Evolutionary conservation across 37 sponge, comb jelly and placozoan species (phyloP).

Genomic region (Oopsacas minuta): DNA sequence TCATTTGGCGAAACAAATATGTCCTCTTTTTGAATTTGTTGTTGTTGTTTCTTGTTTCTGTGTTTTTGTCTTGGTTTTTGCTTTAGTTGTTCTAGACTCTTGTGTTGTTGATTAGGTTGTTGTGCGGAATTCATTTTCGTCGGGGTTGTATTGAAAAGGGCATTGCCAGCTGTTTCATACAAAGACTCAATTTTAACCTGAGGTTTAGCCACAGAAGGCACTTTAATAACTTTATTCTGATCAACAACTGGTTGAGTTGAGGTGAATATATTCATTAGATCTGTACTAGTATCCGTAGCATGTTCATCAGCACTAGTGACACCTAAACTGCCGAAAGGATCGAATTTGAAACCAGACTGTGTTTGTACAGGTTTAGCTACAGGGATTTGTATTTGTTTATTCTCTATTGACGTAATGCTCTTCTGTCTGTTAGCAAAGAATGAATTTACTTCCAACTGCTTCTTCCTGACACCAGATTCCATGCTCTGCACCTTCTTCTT

Average conservation of each 20-base stretch:
- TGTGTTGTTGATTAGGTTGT: background rate
- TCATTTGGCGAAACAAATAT: background rate
- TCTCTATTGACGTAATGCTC: background rate
- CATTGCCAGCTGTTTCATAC: background rate
- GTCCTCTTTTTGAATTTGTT: background rate
- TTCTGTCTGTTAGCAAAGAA: background rate
- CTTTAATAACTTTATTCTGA: background rate
- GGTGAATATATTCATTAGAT: constrained; percentile 1
- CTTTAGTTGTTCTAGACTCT: background rate
- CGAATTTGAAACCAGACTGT: background rate
- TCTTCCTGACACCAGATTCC: background rate
- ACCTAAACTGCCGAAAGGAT: background rate
- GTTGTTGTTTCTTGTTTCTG: background rate
- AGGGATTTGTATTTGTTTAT: background rate
- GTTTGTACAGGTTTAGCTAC: background rate
- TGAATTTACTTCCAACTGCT: background rate
- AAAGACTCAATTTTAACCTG: background rate
- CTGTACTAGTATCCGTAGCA: background rate
- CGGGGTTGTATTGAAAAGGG: background rate
- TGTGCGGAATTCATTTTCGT: background rate
- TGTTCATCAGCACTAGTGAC: background rate
- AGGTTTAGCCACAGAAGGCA: background rate
- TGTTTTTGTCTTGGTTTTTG: background rate
- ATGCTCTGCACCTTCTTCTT: background rate
- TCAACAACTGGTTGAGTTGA: background rate